Evolutionary conservation across 2,113 vertebrate genomes (phyloP).

Genomic region (Vulpes lagopus): DNA sequence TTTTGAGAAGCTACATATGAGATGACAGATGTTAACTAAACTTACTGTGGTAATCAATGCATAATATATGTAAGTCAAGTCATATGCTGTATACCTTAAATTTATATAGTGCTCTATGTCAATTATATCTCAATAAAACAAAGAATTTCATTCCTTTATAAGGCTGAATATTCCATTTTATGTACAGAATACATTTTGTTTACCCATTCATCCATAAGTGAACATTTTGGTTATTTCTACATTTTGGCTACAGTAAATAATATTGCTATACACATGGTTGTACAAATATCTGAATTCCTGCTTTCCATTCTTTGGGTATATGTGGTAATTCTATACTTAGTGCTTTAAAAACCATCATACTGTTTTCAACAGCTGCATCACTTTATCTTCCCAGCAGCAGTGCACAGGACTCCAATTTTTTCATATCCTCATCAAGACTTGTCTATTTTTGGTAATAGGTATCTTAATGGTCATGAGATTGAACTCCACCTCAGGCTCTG

Average conservation of each 20-base stretch:
- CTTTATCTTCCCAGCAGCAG: not conserved
- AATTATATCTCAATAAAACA: not conserved
- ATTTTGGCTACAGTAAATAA: not conserved
- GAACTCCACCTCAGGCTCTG: no score
- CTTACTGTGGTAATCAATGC: not conserved
- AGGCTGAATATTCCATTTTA: not conserved
- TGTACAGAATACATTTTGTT: not conserved
- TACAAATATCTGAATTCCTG: not conserved
- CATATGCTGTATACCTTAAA: not conserved
- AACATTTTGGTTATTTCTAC: not conserved
- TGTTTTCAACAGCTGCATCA: not conserved
- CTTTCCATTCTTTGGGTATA: not conserved
- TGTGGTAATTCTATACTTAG: not conserved
- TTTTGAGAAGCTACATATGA: not conserved
- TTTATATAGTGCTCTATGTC: not conserved
- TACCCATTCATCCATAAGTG: not conserved
- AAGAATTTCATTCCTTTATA: not conserved
- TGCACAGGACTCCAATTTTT: not conserved
- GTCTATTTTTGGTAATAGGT: not conserved
- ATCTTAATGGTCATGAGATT: not conserved
- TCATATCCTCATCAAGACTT: not conserved
- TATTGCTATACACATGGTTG: not conserved
- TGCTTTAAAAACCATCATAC: not conserved
- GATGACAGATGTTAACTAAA: not conserved
- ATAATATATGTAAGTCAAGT: not conserved